Evolutionary conservation across 2,888 invertebrate species (phyloP), one percentile per base, ranked within the genome.

Genomic region (Patella ulyssiponensis): DNA sequence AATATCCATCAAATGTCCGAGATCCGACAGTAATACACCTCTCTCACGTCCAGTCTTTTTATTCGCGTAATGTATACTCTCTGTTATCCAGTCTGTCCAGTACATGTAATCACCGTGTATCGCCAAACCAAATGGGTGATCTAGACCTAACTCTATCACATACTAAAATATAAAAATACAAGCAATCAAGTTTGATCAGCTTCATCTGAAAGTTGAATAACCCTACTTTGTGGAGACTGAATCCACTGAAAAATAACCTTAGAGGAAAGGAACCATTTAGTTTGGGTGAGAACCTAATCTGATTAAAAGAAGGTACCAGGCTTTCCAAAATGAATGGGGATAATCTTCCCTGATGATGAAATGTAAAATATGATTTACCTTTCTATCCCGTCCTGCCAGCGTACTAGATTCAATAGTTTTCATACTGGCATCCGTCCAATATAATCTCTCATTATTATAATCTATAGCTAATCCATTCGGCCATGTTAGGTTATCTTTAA

Each of bases 71-170:
- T 96, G 95, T 80, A 97, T 96, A 71, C 86, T 95, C 75, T 96
- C 96, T 0, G 96, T 96, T 88, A 96, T 95, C 97, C 96, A 96
- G 90, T 97, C 97, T 0, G 97, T 97, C 97, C 97, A 97, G 90
- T 96, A 97, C 86, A 97, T 94, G 0, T 95, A 94, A 88, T 97
- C 96, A 91, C 96, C 96, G 85, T 96, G 97, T 52, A 97, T 93
- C 0, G 97, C 96, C 79, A 97, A 92, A 0, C 97, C 96, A 90
- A 96, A 97, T 0, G 97, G 97, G 92, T 97, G 97, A 0, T 96
- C 96, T 3, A 97, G 92, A 96, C 92, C 0, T 95, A 96, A 73
- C 95, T 89, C 0, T 23, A 90, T 85, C 27, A 91, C 81, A 23
- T 84, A 81, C 90, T 90, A 82, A 27, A 53, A 27, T 51, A 23